Percentiles rank a stretch among this genome's conserved stretches.
Conservation (phyloP, 2,888 invertebrate species). For the Drosophila neotestacea region DNA sequence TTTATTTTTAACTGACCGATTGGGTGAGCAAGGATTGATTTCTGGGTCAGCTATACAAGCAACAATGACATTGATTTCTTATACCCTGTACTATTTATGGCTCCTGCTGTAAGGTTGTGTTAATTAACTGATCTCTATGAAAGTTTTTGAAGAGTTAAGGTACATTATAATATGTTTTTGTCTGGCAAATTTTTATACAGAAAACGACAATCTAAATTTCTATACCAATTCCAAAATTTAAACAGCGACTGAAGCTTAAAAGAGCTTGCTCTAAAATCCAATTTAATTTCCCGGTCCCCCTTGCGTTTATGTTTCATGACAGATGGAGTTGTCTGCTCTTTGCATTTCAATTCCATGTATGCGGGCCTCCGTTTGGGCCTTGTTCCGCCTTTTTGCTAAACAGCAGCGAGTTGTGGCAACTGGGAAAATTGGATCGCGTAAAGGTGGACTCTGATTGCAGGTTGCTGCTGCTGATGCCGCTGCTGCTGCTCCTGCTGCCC, state of each 20-base stretch:
- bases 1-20: slow-evolving; percentile 10
- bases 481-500: neutral
- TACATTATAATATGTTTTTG: neutral
- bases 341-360: slow-evolving; percentile 2
- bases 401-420: slow-evolving; percentile 13
- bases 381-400: slow-evolving; percentile 9
- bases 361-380: slow-evolving; percentile 4
- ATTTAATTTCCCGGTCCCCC: neutral
- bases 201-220: neutral
- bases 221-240: neutral
- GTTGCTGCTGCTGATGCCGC: neutral
- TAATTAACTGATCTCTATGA: neutral
- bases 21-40: neutral
- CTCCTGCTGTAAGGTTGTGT: neutral
- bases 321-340: neutral
- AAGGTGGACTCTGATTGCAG: slow-evolving; percentile 27
- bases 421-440: slow-evolving; percentile 20
- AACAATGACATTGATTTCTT: slow-evolving; percentile 6
- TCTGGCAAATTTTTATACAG: neutral
- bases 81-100: neutral
- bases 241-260: neutral
- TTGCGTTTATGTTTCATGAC: neutral
- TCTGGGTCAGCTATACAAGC: slow-evolving; percentile 12
- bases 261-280: neutral
- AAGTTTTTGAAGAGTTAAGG: neutral